Base-by-base conservation (phyloP, 2,888 invertebrate genomes). In the Athalia circularis region DNA sequence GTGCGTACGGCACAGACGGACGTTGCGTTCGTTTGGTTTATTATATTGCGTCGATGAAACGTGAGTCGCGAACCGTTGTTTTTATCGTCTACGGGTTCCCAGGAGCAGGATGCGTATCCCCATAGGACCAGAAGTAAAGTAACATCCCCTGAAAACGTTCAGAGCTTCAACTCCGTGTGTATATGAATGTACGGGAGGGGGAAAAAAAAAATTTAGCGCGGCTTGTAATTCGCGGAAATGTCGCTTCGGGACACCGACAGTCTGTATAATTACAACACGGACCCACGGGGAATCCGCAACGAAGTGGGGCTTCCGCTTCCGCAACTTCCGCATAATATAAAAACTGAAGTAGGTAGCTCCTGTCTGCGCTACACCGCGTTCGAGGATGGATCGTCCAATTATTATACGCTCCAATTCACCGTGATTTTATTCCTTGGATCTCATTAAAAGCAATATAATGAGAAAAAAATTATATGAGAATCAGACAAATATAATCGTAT, bases 21-120 rank as follows among this genome's bases (percentile, higher is more conserved):
- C 29, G 29, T 29, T 29, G n/a, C 11, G 54, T 54, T 54, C n/a
- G 72, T 72, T 59, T 47, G 52, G 72, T 72, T 72, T 72, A 72
- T 72, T 72, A 72, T 72, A 72, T 72, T 72, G 72, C 72, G 59
- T 72, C 72, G 72, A 72, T 72, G 72, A 72, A 72, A 72, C 72
- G 72, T 72, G 72, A 72, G 72, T 57, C 72, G 72, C 47, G 13
- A 45, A 59, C 9, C 72, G 45, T 47, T 72, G 72, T 72, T 59
- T 72, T 72, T 72, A 59, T 72, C 72, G 59, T 57, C 72, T 13
- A 52, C 57, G 43, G 45, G n/a, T 29, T 45, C 15, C 47, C 45
- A 29, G 52, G 59, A 47, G 72, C n/a, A 57, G n/a, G 59, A 11
- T 72, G 72, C 57, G 43, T 47, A 72, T 59, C 72, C 72, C 72